Base-by-base conservation (phyloP, 2,888 invertebrate genomes). In the Syrista parreyssii region DNA sequence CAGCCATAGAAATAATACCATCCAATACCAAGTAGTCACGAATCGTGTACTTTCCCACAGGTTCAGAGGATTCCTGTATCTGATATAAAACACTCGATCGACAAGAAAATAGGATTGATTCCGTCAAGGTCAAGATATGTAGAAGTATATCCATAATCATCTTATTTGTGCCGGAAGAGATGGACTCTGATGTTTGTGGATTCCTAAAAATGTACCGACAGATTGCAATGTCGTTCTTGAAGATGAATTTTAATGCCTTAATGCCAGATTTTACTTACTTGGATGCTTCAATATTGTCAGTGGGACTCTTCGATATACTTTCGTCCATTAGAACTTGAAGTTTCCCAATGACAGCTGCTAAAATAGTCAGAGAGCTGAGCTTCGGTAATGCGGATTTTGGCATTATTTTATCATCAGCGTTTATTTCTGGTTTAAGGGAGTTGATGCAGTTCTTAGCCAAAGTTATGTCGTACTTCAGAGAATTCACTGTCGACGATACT, bases 331-430 rank as follows among this genome's bases (percentile, higher is more conserved):
- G 91, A 71, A 95, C 94, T 86, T 96, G 95, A 69, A 97, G 93
- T 88, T 96, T 95, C 23, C 96, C 96, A 68, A 97, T 92, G 0
- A 97, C 94, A 1, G 95, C 94, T 88, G 97, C 96, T 85, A 97
- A 93, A 23, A 96, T 93, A 84, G 95, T 94, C 68, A 97, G 93
- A 81, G 96, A 95, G 89, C 95, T 93, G 0, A 97, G 92, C 2
- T 95, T 95, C 0, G 97, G 97, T 40, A 94, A 86, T 12, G 91
- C 86, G 23, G 90, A 84, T 76, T 89, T 91, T 68, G 91, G 88
- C 85, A 92, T 89, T 79, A 92, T 86, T 76, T 89, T 89, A 75
- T 91, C 89, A 15, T 80, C 85, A 3, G 85, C 78, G 73, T 83
- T 88, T 12, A 92, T 88, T 77, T 93, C 93, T 0, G 93, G 94